phyloP scores from a whole-genome alignment of 2,113 vertebrate genomes.

The Elachura formosa region DNA sequence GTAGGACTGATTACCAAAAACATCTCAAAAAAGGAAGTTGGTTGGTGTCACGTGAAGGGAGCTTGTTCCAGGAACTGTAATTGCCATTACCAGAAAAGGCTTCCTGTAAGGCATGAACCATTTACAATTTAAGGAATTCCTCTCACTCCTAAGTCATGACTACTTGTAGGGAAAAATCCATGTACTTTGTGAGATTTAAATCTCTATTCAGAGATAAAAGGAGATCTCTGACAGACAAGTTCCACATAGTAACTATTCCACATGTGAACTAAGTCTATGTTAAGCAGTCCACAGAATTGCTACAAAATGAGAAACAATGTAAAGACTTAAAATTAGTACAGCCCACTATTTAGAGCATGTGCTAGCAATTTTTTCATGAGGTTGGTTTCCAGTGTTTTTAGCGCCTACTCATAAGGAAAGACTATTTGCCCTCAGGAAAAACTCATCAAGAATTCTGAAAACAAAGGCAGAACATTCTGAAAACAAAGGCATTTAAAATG shows the following conservation, averaged over 20 bases:
- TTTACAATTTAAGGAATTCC: background rate
- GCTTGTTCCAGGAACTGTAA: background rate
- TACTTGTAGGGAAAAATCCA: background rate
- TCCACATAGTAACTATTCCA: background rate
- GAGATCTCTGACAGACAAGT: background rate
- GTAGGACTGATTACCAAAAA: background rate
- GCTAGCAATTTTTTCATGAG: background rate
- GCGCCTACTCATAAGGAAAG: background rate
- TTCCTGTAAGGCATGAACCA: background rate
- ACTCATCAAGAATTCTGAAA: constrained; percentile 12
- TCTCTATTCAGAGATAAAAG: background rate
- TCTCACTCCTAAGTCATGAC: background rate
- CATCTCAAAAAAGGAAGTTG: background rate
- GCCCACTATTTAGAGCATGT: background rate
- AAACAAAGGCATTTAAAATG: constrained; percentile 10
- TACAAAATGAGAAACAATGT: background rate
- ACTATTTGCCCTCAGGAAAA: background rate
- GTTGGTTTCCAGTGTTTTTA: background rate
- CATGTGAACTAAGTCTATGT: background rate
- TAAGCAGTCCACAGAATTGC: background rate
- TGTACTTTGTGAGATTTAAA: background rate
- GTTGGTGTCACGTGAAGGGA: background rate
- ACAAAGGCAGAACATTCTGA: constrained; percentile 1
- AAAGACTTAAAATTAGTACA: background rate
- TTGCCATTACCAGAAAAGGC: background rate